Base-by-base conservation (phyloP, 2,888 invertebrate genomes). In the Slavum lentiscoides region DNA sequence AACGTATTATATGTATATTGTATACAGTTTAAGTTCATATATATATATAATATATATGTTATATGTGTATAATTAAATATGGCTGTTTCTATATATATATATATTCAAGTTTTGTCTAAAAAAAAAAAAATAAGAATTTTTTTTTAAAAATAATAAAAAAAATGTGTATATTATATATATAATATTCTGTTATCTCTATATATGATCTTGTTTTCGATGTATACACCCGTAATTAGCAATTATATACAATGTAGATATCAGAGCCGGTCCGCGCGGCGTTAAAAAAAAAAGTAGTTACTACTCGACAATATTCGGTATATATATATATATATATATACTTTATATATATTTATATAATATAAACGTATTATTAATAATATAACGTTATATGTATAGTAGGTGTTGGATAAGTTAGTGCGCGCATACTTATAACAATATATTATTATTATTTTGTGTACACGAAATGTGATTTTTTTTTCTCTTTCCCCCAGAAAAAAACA, bases 201-300 rank as follows among this genome's bases (percentile, higher is more conserved):
- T 43, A 0, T 49, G 58, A 76, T 76, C 75, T 76, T 76, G 75
- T 76, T 76, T 68, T 76, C n/a, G 23, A 68, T 9, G 68, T 61
- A 66, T 59, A 49, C 59, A 49, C 58, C 67, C 66, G 67, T 67
- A 75, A 75, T 75, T 75, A 75, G 75, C 67, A 75, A 75, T 75
- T 76, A 76, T 59, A 66, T 8, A 58, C 23, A 30, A 49, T 76
- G 49, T 76, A 68, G 59, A 76, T 58, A 59, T 68, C 59, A 49
- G 49, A 53, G 21, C 23, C 61, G 23, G 49, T 49, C 43, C 9
- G 9, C 49, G 8, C 37, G 19, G 49, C 7, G 43, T 61, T 23
- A 23, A 23, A 61, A 61, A 58, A 37, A 69, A 6, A n/a, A 6
- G 8, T 1, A n/a, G 17, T 21, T 11, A 43, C 43, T 30, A 9